Evolutionary conservation across 2,888 invertebrate genomes (phyloP).

Genomic region (Tethea ocularis): DNA sequence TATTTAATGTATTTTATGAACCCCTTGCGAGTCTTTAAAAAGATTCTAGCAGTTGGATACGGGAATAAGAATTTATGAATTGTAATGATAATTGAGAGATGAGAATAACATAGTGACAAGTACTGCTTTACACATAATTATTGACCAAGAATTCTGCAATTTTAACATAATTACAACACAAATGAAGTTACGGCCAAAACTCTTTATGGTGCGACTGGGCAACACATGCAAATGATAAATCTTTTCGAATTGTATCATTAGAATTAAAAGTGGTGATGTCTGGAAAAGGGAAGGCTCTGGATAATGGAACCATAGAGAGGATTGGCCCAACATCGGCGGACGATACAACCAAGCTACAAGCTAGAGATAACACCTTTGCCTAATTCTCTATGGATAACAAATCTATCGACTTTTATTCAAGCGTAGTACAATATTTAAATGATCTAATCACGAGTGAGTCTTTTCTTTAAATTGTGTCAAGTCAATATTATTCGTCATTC

Average conservation of each 20-base stretch:
- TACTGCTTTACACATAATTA: not conserved
- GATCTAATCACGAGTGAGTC: too few relatives aligned
- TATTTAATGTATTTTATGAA: not conserved
- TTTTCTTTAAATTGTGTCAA: too few relatives aligned
- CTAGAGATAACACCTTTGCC: slow-evolving; percentile 63
- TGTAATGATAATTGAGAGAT: not conserved
- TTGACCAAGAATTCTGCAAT: too few relatives aligned
- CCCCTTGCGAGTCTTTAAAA: too few relatives aligned
- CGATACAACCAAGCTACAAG: slow-evolving; percentile 49
- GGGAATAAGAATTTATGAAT: not conserved
- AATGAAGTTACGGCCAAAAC: slow-evolving; percentile 76
- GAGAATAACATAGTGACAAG: not conserved
- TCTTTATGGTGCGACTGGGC: slow-evolving; percentile 62
- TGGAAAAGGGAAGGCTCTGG: slow-evolving; percentile 35
- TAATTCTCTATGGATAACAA: not conserved
- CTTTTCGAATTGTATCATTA: not conserved
- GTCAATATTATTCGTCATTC: slow-evolving; percentile 8
- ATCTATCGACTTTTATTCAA: not conserved
- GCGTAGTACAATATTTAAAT: not conserved
- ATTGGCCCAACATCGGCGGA: slow-evolving; percentile 74
- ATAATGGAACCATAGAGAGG: slow-evolving; percentile 74
- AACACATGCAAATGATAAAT: not conserved
- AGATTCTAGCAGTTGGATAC: not conserved
- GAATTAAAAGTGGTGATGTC: not conserved
- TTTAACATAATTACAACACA: slow-evolving; percentile 35